phyloP scores from a whole-genome alignment of 2,888 invertebrate genomes.

The Metellina segmentata region DNA sequence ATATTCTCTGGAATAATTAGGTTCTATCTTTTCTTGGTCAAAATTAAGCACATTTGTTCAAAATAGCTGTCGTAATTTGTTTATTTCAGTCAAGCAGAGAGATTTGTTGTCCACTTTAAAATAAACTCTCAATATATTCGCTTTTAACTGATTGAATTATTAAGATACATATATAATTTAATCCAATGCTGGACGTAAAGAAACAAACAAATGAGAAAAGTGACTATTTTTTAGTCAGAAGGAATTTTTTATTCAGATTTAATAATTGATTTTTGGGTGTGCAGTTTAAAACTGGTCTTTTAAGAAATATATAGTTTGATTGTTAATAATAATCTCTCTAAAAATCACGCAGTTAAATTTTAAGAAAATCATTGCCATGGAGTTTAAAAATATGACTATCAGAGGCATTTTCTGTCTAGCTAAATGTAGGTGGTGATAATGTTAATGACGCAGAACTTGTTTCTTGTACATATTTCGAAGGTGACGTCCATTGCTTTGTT shows the following conservation, averaged over 20 bases:
- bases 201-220: background rate
- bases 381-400: too few relatives aligned
- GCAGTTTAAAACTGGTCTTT: too few relatives aligned
- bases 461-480: too few relatives aligned
- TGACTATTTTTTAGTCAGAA: background rate
- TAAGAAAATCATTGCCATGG: too few relatives aligned
- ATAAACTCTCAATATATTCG: background rate
- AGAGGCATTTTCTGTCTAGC: too few relatives aligned
- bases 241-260: background rate
- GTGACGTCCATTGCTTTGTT: too few relatives aligned
- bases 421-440: too few relatives aligned
- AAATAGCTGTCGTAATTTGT: background rate
- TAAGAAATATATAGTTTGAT: too few relatives aligned
- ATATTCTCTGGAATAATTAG: slow-evolving; percentile 14
- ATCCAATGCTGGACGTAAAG: background rate
- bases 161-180: background rate
- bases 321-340: too few relatives aligned
- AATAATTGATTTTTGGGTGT: too few relatives aligned
- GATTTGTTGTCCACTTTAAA: background rate
- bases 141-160: background rate
- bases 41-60: background rate
- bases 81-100: background rate
- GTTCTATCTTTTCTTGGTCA: slow-evolving; percentile 3
- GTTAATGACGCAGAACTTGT: too few relatives aligned
- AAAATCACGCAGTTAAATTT: too few relatives aligned